Percentiles rank a stretch among this genome's conserved stretches.
phyloP scores from a whole-genome alignment of 2,888 invertebrate species.

The Steinernema scapterisci region DNA sequence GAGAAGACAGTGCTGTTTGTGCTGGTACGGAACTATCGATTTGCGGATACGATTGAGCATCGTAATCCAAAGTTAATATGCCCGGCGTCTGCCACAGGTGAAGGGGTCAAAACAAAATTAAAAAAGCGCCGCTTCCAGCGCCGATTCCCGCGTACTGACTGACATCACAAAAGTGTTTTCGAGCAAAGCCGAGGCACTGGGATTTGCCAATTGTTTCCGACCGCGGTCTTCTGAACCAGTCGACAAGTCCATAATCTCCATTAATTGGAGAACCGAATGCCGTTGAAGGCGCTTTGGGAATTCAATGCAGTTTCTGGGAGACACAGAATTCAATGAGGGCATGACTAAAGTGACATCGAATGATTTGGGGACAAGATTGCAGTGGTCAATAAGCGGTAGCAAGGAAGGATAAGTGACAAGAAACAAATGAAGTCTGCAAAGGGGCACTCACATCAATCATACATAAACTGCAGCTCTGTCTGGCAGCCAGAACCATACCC shows the following conservation, averaged over 20 bases:
- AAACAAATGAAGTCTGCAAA: neutral
- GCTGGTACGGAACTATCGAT: too few species aligned
- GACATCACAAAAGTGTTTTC: too few species aligned
- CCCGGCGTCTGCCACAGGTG: too few species aligned
- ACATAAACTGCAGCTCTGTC: neutral
- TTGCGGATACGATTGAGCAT: too few species aligned
- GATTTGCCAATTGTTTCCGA: neutral
- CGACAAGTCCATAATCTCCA: neutral
- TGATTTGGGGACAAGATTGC: neutral
- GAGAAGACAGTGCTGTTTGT: too few species aligned
- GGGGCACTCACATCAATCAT: neutral
- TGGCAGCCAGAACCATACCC: neutral
- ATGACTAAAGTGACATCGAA: neutral
- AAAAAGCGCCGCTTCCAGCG: too few species aligned
- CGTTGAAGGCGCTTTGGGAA: too few species aligned
- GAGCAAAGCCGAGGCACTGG: too few species aligned
- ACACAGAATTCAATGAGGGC: neutral
- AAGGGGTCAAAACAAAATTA: too few species aligned
- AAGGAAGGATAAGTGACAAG: constrained; percentile 16
- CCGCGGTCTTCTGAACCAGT: neutral
- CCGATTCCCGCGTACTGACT: too few species aligned
- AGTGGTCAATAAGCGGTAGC: neutral
- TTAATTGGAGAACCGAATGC: neutral
- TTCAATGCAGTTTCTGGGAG: too few species aligned
- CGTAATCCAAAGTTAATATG: too few species aligned